Percentiles rank a stretch among this genome's conserved stretches.
These are phyloP conservation scores for Plebejus melissa DNA, from an alignment of 2,888 invertebrate genomes.

Conservation along the genomic window DNA sequence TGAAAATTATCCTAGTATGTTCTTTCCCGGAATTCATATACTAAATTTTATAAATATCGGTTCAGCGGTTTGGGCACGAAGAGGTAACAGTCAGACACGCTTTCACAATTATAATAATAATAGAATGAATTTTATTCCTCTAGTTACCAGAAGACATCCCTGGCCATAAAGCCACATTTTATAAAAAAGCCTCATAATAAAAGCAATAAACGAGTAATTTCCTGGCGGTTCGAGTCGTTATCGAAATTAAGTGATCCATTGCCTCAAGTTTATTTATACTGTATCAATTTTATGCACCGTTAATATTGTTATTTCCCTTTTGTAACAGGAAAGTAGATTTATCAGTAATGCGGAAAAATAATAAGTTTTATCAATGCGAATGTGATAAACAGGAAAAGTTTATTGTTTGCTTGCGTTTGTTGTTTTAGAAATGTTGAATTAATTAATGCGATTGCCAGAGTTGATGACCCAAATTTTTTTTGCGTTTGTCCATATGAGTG, in stretches of 20 bases:
- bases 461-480: too few species aligned
- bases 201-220: constrained; percentile 73
- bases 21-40: too few species aligned
- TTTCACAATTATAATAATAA: too few species aligned
- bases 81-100: too few species aligned
- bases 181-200: constrained; percentile 54
- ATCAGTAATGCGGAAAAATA: constrained; percentile 5
- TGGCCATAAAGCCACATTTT: not conserved
- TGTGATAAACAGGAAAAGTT: not conserved
- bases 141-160: not conserved
- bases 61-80: too few species aligned
- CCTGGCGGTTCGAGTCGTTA: constrained; percentile 68
- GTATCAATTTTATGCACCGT: constrained; percentile 57
- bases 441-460: too few species aligned
- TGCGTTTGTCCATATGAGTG: too few species aligned
- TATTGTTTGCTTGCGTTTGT: not conserved
- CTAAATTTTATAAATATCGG: too few species aligned
- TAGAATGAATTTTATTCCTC: not conserved
- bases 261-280: constrained; percentile 66
- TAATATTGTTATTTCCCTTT: constrained; percentile 32
- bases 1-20: too few species aligned
- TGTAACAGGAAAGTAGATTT: not conserved
- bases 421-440: too few species aligned
- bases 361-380: not conserved
- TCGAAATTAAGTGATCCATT: constrained; percentile 78